Conservation (phyloP, 2,888 invertebrate species). For the Galerucella nymphaeae region DNA sequence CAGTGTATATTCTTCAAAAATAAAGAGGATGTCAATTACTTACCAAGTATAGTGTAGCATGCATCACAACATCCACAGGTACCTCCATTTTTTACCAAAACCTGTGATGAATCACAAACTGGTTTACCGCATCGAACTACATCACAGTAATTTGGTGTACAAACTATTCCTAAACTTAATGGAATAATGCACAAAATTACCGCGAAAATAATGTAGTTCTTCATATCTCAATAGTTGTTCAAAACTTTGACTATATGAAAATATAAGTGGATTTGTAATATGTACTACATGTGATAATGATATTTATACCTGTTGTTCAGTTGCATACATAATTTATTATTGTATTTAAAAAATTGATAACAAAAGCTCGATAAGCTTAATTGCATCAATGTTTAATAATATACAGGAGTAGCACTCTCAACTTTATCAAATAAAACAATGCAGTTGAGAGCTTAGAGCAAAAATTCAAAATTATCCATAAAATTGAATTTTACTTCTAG, state of each 20-base stretch:
- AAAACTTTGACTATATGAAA: not conserved
- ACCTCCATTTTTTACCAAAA: not conserved
- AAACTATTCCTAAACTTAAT: not conserved
- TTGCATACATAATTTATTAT: too few species aligned
- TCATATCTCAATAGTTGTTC: not conserved
- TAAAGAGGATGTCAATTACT: not conserved
- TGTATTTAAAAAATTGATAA: too few species aligned
- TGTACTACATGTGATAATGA: too few species aligned
- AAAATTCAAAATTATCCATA: too few species aligned
- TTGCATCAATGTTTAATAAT: too few species aligned
- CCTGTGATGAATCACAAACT: not conserved
- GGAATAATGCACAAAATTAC: not conserved
- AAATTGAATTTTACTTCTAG: too few species aligned
- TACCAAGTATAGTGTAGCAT: not conserved
- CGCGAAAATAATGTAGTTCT: not conserved
- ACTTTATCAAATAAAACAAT: too few species aligned
- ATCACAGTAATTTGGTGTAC: not conserved
- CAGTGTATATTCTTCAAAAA: not conserved
- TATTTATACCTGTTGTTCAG: too few species aligned
- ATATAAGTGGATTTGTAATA: not conserved
- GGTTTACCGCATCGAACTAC: not conserved
- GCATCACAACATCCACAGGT: conserved; percentile 1
- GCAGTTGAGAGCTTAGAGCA: too few species aligned
- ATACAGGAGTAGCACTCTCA: too few species aligned
- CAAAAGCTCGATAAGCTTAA: too few species aligned